Evolutionary conservation across 2,888 invertebrate genomes (phyloP), one percentile per base, ranked within the genome.

Genomic region (Tuberolachnus salignus): DNA sequence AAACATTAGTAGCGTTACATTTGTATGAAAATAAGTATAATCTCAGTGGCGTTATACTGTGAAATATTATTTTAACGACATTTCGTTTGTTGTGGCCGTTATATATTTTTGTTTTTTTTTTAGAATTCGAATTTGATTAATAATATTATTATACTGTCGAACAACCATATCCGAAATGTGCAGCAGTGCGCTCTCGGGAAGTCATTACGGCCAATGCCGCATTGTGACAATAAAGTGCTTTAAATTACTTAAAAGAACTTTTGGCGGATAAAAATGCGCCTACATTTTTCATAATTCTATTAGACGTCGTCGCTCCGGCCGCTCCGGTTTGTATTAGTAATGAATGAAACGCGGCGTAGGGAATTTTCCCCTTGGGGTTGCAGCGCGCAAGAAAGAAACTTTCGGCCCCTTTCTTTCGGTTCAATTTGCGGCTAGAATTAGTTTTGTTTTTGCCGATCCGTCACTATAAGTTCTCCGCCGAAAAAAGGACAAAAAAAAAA

Each of bases 401-500:
- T 78, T 78, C 19, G 1, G 2, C 67, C 53, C 26, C 16, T 67
- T 49, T 67, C 19, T 59, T 67, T 46, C 66, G 19, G 75, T 78
- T 59, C 66, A 67, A 78, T 78, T 78, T 67, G 75, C 23, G 49
- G 67, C 46, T 46, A 78, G 75, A 78, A 78, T 67, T 78, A 55
- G 74, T 75, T 78, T 78, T 78, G 67, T 67, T 67, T n/a, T 57
- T 59, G 75, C 59, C 75, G 67, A 78, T 78, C 67, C 26, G 75
- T 78, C 75, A 78, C 75, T 66, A 21, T 34, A 66, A 66, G 74
- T 75, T 66, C 72, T 21, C 34, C 19, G 16, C 21, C 16, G 16
- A 21, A 34, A 61, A 23, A 46, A 69, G 26, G 49, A 42, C 8
- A 63, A 49, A 51, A n/a, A 69, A 6, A 26, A 23, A 4, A 46